Percentiles rank a stretch among this genome's conserved stretches.
Conservation (phyloP, 2,113 vertebrate species). For the Lutjanus erythropterus region DNA sequence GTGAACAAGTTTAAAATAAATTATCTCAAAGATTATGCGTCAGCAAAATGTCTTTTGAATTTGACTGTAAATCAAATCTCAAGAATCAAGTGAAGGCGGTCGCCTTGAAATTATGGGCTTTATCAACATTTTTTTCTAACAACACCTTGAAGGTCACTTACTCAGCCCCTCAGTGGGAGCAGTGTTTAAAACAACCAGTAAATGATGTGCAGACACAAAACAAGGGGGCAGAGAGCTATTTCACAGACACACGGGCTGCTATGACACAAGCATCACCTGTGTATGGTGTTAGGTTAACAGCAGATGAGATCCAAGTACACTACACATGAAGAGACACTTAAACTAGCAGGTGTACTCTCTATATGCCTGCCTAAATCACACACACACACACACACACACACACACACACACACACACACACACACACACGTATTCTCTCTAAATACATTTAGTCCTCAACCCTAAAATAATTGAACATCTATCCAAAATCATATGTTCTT, state of each 20-base stretch:
- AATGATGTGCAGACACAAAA: constrained; percentile 23
- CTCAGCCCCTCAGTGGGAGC: background rate
- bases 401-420: background rate
- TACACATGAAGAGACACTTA: background rate
- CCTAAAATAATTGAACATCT: too few species aligned
- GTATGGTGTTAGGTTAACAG: constrained; percentile 2
- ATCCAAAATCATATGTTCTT: too few species aligned
- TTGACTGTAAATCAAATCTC: too few species aligned
- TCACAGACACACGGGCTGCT: background rate
- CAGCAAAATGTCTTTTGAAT: too few species aligned
- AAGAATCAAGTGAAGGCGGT: too few species aligned
- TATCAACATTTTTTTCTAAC: too few species aligned
- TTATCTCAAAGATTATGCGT: too few species aligned
- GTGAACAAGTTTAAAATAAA: too few species aligned
- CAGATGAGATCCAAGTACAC: background rate
- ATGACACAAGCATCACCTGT: background rate
- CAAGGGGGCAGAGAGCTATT: background rate
- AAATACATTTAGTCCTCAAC: background rate
- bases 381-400: background rate
- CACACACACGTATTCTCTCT: background rate
- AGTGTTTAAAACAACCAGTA: background rate
- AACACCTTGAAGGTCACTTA: constrained; percentile 4
- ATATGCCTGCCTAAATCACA: background rate
- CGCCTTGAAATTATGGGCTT: too few species aligned
- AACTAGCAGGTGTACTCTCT: background rate